Base-by-base conservation (phyloP, 2,113 vertebrate genomes). In the Crocuta crocuta region DNA sequence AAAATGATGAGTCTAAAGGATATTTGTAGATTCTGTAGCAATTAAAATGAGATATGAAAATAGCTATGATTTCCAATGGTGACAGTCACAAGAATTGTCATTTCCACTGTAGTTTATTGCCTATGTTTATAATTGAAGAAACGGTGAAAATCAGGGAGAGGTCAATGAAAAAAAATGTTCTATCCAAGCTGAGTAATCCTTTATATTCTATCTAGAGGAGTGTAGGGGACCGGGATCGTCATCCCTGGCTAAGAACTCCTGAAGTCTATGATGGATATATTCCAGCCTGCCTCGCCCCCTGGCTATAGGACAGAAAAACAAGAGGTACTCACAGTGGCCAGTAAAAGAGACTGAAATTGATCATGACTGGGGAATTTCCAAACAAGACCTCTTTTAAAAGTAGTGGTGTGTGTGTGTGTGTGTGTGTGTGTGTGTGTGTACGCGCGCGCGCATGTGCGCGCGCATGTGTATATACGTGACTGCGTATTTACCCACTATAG, bases 71-170 rank as follows among this genome's bases (percentile, higher is more conserved):
- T 87, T 84, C 93, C 65, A 91, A 35, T 13, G 31, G 16, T 1
- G 13, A 65, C 23, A 70, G 15, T 43, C 73, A 65, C 28, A 61
- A 23, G 24, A 24, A 68, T 45, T n/a, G n/a, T 39, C 63, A 28
- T 74, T 45, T 68, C 78, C 28, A 35, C 24, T 35, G 19, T 50
- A 12, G 12, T 82, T 76, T 92, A 16, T 76, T 85, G 53, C n/a
- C 88, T 55, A 45, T 15, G 53, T 66, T 78, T 39, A 35, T 43
- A 79, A 90, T n/a, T 10, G 4, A 92, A 58, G 66, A 80, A 89
- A 83, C 76, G 21, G 16, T 82, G 63, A 63, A 89, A 81, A 68
- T 88, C 53, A 97, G 68, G 43, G 70, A 83, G 76, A 63, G 33
- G 19, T 90, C 80, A 79, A 24, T 71, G 15, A 35, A 82, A 68